Evolutionary conservation across 2,888 invertebrate species (phyloP).

Genomic region (Eristalis pertinax): DNA sequence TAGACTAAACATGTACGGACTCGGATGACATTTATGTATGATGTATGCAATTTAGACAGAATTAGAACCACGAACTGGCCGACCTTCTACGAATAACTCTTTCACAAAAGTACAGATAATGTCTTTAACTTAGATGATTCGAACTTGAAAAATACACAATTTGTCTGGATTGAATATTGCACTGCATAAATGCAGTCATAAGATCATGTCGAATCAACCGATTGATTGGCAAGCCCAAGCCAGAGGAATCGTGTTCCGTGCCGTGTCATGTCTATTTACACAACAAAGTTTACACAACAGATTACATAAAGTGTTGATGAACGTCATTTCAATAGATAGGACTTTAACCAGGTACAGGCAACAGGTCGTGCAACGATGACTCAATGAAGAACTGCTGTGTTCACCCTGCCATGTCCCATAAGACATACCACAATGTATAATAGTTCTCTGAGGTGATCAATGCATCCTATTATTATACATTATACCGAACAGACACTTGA

Average conservation of each 20-base stretch:
- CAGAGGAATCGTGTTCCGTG: neutral
- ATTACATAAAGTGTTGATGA: neutral
- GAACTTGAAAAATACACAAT: too few relatives aligned
- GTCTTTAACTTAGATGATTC: too few relatives aligned
- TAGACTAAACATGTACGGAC: too few relatives aligned
- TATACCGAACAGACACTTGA: neutral
- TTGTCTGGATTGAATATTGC: too few relatives aligned
- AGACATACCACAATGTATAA: neutral
- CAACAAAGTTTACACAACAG: neutral
- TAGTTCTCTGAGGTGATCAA: neutral
- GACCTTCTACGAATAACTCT: too few relatives aligned
- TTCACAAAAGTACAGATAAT: too few relatives aligned
- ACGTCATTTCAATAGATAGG: neutral
- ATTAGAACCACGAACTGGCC: too few relatives aligned
- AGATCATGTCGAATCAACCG: neutral
- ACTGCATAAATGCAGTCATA: too few relatives aligned
- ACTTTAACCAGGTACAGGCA: neutral
- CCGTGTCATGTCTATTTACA: neutral
- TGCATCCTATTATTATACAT: neutral
- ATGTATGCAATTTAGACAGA: too few relatives aligned
- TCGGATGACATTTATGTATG: too few relatives aligned
- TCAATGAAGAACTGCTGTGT: neutral
- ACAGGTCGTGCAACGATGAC: neutral
- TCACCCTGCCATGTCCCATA: neutral
- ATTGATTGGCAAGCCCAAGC: neutral